Evolutionary conservation across 2,113 vertebrate species (phyloP), one percentile per base, ranked within the genome.

Genomic region (Actenoides hombroni): DNA sequence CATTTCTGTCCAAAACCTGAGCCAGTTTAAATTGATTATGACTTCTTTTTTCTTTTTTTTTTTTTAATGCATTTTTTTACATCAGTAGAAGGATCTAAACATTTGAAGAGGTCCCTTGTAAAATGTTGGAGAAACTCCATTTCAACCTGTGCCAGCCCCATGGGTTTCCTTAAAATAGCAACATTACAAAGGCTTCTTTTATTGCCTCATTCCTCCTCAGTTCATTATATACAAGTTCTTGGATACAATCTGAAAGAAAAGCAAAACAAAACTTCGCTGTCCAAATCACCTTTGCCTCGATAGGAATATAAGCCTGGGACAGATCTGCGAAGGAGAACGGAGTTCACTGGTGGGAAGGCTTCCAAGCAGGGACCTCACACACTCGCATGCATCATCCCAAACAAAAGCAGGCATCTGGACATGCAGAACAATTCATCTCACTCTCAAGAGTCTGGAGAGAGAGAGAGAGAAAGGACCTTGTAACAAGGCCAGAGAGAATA

Each of bases 201-300:
- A 79, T 60, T 14, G 4, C 51, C 9, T 2, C 71, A 16, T 91
- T 87, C 82, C 79, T 68, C 21, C 57, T 25, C 3, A 6, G 8
- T 37, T 54, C 61, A 4, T 28, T 5, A 4, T 21, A 67, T 35
- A 31, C 76, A 76, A 1, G 0, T 8, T 40, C 65, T 0, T 2
- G 48, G 88, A 76, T 16, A 25, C 63, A n/a, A n/a, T 10, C 20
- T 1, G 70, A 56, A 64, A 82, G 57, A n/a, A 84, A 87, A 90
- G 19, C 39, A 23, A 16, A 76, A 40, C 61, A 65, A 28, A 85
- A 25, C 40, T n/a, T 24, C 56, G 15, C 13, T 24, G 29, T 21
- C 44, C 29, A 1, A 71, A 56, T n/a, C 46, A 73, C 70, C 44
- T 56, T 8, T 44, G 44, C 65, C 64, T 81, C 3, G 39, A 35